Base-by-base conservation (phyloP, 2,113 vertebrate genomes). In the Caretta caretta region DNA sequence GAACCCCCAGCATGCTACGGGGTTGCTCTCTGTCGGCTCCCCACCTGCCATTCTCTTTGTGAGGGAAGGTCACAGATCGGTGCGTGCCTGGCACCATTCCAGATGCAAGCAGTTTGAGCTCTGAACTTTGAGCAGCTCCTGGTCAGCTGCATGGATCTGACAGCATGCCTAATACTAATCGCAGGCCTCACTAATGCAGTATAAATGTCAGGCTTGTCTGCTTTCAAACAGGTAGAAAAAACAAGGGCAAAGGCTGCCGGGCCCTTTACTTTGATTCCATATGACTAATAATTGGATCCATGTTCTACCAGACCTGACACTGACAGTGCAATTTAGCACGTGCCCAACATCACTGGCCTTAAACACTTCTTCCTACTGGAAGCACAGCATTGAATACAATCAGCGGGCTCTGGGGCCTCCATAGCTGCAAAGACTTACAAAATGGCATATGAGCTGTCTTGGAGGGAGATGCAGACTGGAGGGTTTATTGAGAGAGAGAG, bases 121-220 rank as follows among this genome's bases (percentile, higher is more conserved):
- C 54, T 57, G 38, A 57, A 42, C 54, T 83, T n/a, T 46, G 69
- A 92, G 75, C 25, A 78, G 49, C 46, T 46, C 20, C 59, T 5
- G 5, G 72, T 35, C 20, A 92, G 51, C 85, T n/a, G 3, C 13
- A 25, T 31, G 81, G 84, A 75, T 48, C 16, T 82, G 50, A 85
- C 53, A 90, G 13, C 20, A 75, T 72, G 92, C 79, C 69, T 89
- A 25, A 88, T 31, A 29, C 35, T 89, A 88, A 90, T 81, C 1
- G 8, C 38, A 75, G 42, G 51, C 54, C 95, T 62, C 89, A 29
- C n/a, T 94, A 65, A 93, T 59, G 12, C 57, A 50, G 82, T 79
- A 35, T 87, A 92, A 94, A 95, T 49, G 51, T 93, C 95, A 97
- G 19, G 62, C 53, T 89, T 90, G 69, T 87, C 95, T 90, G 80